phyloP scores from a whole-genome alignment of 2,888 invertebrate species.

The Mylabris sibirica region DNA sequence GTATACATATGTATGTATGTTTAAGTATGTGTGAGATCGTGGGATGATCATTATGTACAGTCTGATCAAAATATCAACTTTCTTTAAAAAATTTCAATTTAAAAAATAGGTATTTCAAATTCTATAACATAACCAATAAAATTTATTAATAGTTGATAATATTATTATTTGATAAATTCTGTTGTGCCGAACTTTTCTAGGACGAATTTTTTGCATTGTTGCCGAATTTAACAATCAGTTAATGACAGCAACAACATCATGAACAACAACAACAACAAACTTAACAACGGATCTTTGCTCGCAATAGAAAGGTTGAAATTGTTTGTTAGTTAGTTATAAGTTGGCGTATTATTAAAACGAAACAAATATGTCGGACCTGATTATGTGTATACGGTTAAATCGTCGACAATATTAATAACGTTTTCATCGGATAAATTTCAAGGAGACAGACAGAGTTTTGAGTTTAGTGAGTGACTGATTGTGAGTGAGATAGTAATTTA shows the following conservation, averaged over 20 bases:
- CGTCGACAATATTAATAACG: background rate
- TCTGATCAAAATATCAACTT: background rate
- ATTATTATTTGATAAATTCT: background rate
- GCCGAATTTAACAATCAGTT: background rate
- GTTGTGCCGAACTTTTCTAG: background rate
- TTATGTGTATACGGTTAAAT: constrained; percentile 7
- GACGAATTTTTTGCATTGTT: constrained; percentile 8
- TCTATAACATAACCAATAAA: background rate
- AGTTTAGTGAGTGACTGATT: background rate
- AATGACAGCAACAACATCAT: background rate
- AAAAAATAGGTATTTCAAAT: background rate
- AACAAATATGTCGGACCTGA: constrained; percentile 8
- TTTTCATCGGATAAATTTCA: constrained; percentile 6
- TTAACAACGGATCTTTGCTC: constrained; percentile 10
- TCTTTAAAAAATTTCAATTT: background rate
- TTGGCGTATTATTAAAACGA: constrained; percentile 12
- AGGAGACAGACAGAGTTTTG: background rate
- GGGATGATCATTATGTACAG: constrained; percentile 6
- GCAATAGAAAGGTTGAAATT: constrained; percentile 11
- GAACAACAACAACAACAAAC: constrained; percentile 2
- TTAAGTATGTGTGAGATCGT: constrained; percentile 7
- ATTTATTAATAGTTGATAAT: background rate
- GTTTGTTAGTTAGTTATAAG: background rate
- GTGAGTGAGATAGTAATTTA: background rate
- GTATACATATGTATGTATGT: background rate